Evolutionary conservation across 2,888 invertebrate genomes (phyloP).

Genomic region (Chrysina gloriosa): DNA sequence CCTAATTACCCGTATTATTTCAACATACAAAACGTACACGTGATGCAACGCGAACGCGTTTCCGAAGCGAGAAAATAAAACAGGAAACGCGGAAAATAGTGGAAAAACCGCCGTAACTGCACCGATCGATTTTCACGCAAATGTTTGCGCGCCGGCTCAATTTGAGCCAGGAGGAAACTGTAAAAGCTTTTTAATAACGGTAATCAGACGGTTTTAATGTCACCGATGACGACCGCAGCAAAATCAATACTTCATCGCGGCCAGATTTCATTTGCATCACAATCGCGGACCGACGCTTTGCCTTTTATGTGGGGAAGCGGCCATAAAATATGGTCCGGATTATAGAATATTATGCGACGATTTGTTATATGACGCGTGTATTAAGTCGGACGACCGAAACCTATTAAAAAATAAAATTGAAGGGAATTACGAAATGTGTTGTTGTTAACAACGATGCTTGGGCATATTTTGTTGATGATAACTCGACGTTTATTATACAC

Average conservation of each 20-base stretch:
- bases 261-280: slow-evolving; percentile 16
- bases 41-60: too few relatives aligned
- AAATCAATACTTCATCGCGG: slow-evolving; percentile 17
- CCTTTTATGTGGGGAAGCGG: neutral
- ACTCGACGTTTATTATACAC: too few relatives aligned
- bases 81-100: neutral
- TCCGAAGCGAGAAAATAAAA: too few relatives aligned
- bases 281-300: slow-evolving; percentile 5
- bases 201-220: slow-evolving; percentile 23
- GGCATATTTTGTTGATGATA: too few relatives aligned
- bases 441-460: too few relatives aligned
- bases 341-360: slow-evolving; percentile 13
- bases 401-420: neutral
- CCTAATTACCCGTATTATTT: too few relatives aligned
- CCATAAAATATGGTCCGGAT: neutral
- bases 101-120: neutral
- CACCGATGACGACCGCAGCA: slow-evolving; percentile 9
- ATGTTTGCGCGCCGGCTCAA: neutral
- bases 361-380: neutral
- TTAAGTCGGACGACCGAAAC: neutral
- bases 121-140: neutral
- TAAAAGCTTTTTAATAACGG: slow-evolving; percentile 5
- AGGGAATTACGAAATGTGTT: neutral
- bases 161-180: neutral
- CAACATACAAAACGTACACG: too few relatives aligned